Conservation (phyloP, 2,888 invertebrate species). For the Laothoe populi region DNA sequence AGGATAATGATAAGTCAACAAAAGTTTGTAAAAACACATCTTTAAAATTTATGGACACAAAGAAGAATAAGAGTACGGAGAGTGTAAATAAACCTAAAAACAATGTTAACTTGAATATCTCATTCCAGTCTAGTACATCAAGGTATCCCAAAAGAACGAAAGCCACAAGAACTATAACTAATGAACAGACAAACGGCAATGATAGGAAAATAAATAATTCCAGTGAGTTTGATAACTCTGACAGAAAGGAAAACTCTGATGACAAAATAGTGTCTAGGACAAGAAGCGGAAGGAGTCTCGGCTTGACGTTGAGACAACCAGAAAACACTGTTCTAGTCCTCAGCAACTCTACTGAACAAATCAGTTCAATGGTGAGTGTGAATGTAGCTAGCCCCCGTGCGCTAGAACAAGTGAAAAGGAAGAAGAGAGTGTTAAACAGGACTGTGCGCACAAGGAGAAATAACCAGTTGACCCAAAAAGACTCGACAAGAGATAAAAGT, state of each 20-base stretch:
- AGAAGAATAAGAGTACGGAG: constrained; percentile 42
- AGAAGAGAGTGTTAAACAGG: constrained; percentile 44
- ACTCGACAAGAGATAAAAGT: constrained; percentile 67
- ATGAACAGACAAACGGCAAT: constrained; percentile 38
- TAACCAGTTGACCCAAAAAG: constrained; percentile 48
- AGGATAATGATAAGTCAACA: constrained; percentile 49
- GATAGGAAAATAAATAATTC: constrained; percentile 47
- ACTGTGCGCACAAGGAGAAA: constrained; percentile 45
- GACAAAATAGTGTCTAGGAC: constrained; percentile 58
- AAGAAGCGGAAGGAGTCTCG: constrained; percentile 65
- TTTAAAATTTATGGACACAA: constrained; percentile 61
- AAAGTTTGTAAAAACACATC: constrained; percentile 65
- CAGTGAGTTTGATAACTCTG: constrained; percentile 55
- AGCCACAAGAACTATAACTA: constrained; percentile 26
- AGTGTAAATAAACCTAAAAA: constrained; percentile 38
- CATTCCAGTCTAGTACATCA: constrained; percentile 62
- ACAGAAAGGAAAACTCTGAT: constrained; percentile 64
- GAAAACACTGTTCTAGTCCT: constrained; percentile 65
- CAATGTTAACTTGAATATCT: constrained; percentile 55
- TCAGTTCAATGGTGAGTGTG: constrained; percentile 62
- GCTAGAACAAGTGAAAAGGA: constrained; percentile 42
- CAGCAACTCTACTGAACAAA: constrained; percentile 62
- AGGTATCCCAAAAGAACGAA: constrained; percentile 69
- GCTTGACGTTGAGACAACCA: constrained; percentile 50
- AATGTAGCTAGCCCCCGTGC: constrained; percentile 58